Conservation (phyloP, 1,140 invertebrate species). For the Drosophila biarmipes region DNA sequence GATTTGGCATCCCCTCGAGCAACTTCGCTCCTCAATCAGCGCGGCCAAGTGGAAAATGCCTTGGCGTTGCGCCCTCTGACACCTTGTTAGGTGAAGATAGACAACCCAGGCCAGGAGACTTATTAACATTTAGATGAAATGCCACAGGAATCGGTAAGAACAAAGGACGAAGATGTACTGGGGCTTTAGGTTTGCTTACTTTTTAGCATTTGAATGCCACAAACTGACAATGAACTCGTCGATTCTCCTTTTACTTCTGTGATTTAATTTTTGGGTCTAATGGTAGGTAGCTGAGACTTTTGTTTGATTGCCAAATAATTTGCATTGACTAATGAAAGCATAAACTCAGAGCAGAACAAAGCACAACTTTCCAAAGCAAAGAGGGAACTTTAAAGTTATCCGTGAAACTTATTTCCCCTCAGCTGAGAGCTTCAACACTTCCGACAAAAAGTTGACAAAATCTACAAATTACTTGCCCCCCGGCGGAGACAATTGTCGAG, state of each 20-base stretch:
- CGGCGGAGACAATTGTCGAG: conserved; percentile 41
- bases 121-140: conserved; percentile 83
- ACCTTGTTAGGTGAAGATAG: conserved; percentile 64
- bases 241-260: conserved; percentile 63
- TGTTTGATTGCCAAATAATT: conserved; percentile 68
- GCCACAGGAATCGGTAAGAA: conserved; percentile 32
- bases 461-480: conserved; percentile 51
- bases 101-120: conserved; percentile 48
- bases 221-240: conserved; percentile 28
- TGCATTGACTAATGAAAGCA: conserved; percentile 72
- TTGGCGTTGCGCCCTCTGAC: conserved; percentile 64
- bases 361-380: conserved; percentile 24
- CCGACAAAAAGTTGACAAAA: conserved; percentile 51
- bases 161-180: conserved; percentile 13
- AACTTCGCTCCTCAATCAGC: conserved; percentile 60
- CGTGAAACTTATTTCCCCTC: conserved; percentile 29
- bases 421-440: conserved; percentile 10
- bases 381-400: conserved; percentile 33
- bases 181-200: conserved; percentile 19
- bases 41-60: conserved; percentile 80
- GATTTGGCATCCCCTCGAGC: conserved; percentile 36
- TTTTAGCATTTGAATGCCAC: conserved; percentile 67
- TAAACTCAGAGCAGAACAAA: conserved; percentile 20
- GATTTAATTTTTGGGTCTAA: conserved; percentile 67
- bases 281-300: conserved; percentile 24